phyloP scores from a whole-genome alignment of 2,113 vertebrate species.

The Quiscalus mexicanus region DNA sequence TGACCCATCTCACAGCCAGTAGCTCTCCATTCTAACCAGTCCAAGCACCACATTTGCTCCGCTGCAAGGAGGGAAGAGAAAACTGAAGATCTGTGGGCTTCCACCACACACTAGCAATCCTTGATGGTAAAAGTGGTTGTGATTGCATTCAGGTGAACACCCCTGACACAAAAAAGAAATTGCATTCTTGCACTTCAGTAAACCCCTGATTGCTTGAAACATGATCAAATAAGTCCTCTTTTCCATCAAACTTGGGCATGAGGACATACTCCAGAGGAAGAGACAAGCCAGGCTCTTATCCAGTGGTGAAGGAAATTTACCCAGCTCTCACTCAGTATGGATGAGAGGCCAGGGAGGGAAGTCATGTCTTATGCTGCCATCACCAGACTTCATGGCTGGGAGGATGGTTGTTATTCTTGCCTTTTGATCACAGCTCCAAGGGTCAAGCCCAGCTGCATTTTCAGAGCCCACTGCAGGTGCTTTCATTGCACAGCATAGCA shows the following conservation, averaged over 20 bases:
- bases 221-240: neutral
- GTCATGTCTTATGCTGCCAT: neutral
- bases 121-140: neutral
- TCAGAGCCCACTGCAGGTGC: neutral
- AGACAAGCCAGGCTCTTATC: neutral
- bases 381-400: neutral
- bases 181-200: neutral
- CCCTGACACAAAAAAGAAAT: accelerated
- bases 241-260: neutral
- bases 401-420: neutral
- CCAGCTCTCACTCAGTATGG: neutral
- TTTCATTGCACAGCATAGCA: neutral
- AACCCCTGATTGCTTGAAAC: neutral
- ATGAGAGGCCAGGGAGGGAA: neutral
- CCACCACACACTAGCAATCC: neutral
- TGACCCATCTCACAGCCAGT: neutral
- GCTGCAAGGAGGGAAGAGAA: accelerated
- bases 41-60: accelerated
- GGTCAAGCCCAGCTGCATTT: neutral
- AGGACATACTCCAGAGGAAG: accelerated
- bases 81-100: neutral
- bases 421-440: neutral
- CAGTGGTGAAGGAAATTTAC: neutral
- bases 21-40: neutral
- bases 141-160: neutral